phyloP scores from a whole-genome alignment of 2,113 vertebrate genomes.

The Callospermophilus lateralis region DNA sequence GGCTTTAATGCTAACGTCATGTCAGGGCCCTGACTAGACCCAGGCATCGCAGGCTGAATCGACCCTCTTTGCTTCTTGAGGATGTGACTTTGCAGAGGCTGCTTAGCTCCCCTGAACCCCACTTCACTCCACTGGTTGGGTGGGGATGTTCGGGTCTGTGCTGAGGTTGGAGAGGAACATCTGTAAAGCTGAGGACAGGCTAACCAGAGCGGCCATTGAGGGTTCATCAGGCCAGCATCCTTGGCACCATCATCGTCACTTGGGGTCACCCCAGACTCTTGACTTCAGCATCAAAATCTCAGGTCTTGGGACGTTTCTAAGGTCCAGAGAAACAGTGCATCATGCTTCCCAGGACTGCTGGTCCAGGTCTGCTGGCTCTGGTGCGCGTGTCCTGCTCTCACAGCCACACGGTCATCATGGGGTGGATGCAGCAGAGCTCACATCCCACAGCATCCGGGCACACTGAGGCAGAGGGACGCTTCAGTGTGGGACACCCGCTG shows the following conservation, averaged over 20 bases:
- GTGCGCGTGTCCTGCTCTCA: fast-evolving
- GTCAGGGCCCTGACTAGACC: not conserved
- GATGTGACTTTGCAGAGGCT: not conserved
- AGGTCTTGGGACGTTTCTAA: not conserved
- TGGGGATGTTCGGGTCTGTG: fast-evolving
- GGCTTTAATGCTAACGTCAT: fast-evolving
- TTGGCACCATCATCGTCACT: too few relatives aligned
- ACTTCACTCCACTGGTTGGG: not conserved
- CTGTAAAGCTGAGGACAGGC: fast-evolving
- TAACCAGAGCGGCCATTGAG: fast-evolving
- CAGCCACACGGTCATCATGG: fast-evolving
- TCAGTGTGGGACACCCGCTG: fast-evolving
- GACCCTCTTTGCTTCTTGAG: not conserved
- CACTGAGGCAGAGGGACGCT: not conserved
- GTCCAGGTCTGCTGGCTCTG: not conserved
- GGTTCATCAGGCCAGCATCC: fast-evolving
- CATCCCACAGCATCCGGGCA: fast-evolving
- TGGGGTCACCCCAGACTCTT: not conserved
- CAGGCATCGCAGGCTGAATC: not conserved
- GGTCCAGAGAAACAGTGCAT: fast-evolving
- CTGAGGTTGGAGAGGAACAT: not conserved
- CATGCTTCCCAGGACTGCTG: fast-evolving
- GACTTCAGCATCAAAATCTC: not conserved
- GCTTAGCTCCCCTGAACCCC: not conserved
- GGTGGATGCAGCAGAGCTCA: fast-evolving